Conservation (phyloP, 1,140 invertebrate species). For the Mesaphorura yosii region DNA sequence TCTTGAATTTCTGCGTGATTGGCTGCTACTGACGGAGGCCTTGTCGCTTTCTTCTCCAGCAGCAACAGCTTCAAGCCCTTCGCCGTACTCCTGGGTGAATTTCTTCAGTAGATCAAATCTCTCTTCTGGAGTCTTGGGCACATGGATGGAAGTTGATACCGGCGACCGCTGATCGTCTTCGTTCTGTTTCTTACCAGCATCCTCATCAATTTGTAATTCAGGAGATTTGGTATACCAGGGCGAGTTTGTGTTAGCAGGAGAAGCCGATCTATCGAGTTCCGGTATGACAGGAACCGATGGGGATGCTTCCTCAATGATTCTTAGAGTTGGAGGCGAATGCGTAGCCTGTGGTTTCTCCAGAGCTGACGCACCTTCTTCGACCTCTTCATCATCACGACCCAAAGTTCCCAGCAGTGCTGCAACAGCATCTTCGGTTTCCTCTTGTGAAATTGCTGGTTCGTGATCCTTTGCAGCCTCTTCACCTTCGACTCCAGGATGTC, state of each 20-base stretch:
- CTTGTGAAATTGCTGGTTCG: slow-evolving; percentile 74
- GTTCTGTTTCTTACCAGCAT: neutral
- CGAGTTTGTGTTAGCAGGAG: neutral
- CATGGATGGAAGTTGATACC: no score
- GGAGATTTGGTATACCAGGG: slow-evolving; percentile 8
- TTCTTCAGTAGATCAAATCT: neutral
- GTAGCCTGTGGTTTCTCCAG: slow-evolving; percentile 21
- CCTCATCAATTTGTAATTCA: slow-evolving; percentile 1
- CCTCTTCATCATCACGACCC: slow-evolving; percentile 38
- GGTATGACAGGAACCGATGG: slow-evolving; percentile 8
- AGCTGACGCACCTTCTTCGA: slow-evolving; percentile 32
- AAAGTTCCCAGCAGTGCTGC: slow-evolving; percentile 75
- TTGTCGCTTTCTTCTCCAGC: no score
- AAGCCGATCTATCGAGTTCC: no score
- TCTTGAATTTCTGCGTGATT: no score
- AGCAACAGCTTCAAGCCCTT: neutral
- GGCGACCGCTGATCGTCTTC: no score
- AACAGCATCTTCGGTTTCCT: slow-evolving; percentile 83
- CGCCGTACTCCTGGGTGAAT: neutral
- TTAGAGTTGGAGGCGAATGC: slow-evolving; percentile 26
- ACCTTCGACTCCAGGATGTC: slow-evolving; percentile 18
- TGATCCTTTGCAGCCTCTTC: slow-evolving; percentile 35
- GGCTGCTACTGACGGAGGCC: no score
- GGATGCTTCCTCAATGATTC: slow-evolving; percentile 24
- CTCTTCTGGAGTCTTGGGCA: no score